Conservation (phyloP, 2,797 vertebrate genomes). For the Urosaurus nigricauda region DNA sequence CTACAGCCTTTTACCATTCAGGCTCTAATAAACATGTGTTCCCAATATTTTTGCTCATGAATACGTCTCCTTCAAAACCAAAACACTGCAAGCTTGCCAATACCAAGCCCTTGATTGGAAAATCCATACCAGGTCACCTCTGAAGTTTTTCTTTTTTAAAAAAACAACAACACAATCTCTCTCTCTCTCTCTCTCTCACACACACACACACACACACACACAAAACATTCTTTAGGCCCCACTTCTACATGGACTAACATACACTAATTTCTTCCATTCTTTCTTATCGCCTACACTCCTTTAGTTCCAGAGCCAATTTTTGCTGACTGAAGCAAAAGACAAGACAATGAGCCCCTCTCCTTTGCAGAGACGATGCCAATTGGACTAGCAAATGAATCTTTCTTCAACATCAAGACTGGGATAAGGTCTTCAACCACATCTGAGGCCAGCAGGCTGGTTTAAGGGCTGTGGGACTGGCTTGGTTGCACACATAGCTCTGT, state of each 20-base stretch:
- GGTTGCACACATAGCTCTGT: not conserved
- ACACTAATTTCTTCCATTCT: slow-evolving; percentile 62
- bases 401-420: not conserved
- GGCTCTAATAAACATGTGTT: slow-evolving; percentile 76
- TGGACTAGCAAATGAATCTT: not conserved
- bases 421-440: not conserved
- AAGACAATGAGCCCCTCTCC: not conserved
- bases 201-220: slow-evolving; percentile 2
- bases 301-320: not conserved
- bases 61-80: slow-evolving; percentile 71
- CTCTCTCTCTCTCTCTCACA: too few species aligned
- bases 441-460: not conserved
- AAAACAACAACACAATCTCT: slow-evolving; percentile 27
- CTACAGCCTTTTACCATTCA: slow-evolving; percentile 59
- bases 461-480: not conserved
- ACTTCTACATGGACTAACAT: slow-evolving; percentile 69
- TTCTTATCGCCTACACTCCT: slow-evolving; percentile 47
- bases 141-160: slow-evolving; percentile 45
- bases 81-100: slow-evolving; percentile 63
- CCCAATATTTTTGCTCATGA: slow-evolving; percentile 71
- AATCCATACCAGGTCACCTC: slow-evolving; percentile 68
- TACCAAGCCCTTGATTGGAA: slow-evolving; percentile 72
- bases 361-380: not conserved
- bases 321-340: not conserved
- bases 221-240: slow-evolving; percentile 46